Percentiles rank a stretch among this genome's conserved stretches.
Evolutionary conservation across 2,113 vertebrate species (phyloP).

Genomic region (Corvus cornix): DNA sequence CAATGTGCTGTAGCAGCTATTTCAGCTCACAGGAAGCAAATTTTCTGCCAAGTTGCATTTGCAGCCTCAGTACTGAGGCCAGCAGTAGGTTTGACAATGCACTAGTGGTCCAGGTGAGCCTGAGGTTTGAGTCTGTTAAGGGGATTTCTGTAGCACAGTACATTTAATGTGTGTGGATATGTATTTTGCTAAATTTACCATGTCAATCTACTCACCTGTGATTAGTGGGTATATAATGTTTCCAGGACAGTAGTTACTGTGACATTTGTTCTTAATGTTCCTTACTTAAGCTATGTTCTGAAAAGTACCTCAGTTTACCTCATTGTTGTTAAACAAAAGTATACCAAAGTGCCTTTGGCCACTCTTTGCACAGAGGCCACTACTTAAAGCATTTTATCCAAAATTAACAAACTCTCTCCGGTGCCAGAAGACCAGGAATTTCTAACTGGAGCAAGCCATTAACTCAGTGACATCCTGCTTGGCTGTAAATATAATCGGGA

Average conservation of each 20-base stretch:
- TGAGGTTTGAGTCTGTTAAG: conserved; percentile 28
- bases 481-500: neutral
- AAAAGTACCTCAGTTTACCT: neutral
- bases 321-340: conserved; percentile 23
- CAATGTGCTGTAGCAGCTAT: neutral
- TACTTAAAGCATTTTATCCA: neutral
- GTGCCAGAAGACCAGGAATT: neutral
- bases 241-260: neutral
- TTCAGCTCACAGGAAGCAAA: neutral
- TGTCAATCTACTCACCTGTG: neutral
- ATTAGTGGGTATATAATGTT: conserved; percentile 36
- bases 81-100: neutral
- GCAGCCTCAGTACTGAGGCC: neutral
- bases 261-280: neutral
- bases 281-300: conserved; percentile 24
- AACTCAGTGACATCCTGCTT: neutral
- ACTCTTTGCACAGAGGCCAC: neutral
- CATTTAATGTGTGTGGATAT: neutral
- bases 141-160: neutral
- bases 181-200: conserved; percentile 41
- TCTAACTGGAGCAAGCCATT: neutral
- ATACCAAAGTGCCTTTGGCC: conserved; percentile 6
- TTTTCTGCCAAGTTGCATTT: neutral
- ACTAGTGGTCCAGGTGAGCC: neutral
- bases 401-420: neutral